Percentiles rank a stretch among this genome's conserved stretches.
phyloP scores from a whole-genome alignment of 2,113 vertebrate genomes.

The Oncorhynchus nerka region DNA sequence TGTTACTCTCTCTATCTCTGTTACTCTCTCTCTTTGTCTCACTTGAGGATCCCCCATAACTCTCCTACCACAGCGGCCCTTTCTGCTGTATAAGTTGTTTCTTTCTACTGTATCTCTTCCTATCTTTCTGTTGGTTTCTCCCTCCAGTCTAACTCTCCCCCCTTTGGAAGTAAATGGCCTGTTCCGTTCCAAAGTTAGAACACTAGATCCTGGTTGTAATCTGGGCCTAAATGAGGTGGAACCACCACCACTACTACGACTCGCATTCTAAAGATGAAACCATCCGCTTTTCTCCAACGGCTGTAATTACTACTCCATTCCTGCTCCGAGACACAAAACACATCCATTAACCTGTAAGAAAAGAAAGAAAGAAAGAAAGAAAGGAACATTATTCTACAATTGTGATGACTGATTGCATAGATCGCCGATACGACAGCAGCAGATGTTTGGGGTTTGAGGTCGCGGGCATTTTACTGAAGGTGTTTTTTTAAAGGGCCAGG shows the following conservation, averaged over 20 bases:
- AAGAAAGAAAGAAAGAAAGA: neutral
- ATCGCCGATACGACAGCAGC: too few species aligned
- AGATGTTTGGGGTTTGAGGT: too few species aligned
- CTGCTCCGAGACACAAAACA: slow-evolving; percentile 17
- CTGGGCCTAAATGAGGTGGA: slow-evolving; percentile 39
- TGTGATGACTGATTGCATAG: neutral
- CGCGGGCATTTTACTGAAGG: too few species aligned
- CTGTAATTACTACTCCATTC: slow-evolving; percentile 7
- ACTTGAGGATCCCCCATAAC: neutral
- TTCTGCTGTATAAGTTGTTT: neutral
- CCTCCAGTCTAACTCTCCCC: neutral
- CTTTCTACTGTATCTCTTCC: neutral
- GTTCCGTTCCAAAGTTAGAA: neutral
- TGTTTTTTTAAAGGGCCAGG: too few species aligned
- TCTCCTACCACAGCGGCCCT: too few species aligned
- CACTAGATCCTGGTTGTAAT: slow-evolving; percentile 5
- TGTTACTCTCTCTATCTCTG: neutral
- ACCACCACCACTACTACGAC: slow-evolving; percentile 1
- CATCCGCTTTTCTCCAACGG: slow-evolving; percentile 8
- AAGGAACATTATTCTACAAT: neutral
- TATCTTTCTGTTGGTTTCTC: slow-evolving; percentile 1
- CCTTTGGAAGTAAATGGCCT: too few species aligned
- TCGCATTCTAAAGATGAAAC: slow-evolving; percentile 24
- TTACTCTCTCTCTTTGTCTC: neutral
- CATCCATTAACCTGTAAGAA: neutral